Base-by-base conservation (phyloP, 2,797 vertebrate genomes). In the Corythornis leucogaster region DNA sequence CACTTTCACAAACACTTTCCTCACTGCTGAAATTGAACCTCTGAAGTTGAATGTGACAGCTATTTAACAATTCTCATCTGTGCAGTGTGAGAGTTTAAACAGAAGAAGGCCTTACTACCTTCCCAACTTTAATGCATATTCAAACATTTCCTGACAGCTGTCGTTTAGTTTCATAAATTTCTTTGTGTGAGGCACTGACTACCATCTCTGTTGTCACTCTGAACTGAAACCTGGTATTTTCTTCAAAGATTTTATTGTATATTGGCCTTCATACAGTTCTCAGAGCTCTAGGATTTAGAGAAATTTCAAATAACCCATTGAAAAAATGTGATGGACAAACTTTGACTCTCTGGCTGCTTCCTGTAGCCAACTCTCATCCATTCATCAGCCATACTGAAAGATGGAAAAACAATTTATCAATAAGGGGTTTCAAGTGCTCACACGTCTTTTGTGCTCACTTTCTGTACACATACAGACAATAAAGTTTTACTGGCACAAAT, bases 41-140 rank as follows among this genome's bases (percentile, higher is more conserved):
- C 54, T 16, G 33, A 51, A 77, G 71, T 25, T 80, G 68, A 82
- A 87, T 33, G 58, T 66, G 54, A 73, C 71, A 91, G 75, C 71
- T 93, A 35, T 69, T 93, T 93, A 85, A 85, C 80, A 90, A 66
- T 85, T 91, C 69, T 92, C 40, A 42, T 80, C 83, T 78, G 66
- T 53, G 46, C 50, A 70, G 62, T 7, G 50, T 77, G 91, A 94
- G 77, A 85, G 45, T 93, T 96, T 87, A 85, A 96, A 93, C 85
- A 92, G 80, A 67, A 87, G 83, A 59, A 81, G 77, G 62, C 75
- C 83, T 89, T 89, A 79, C 33, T 74, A 22, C 57, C 80, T 88
- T 38, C 64, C 33, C 25, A 58, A 45, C 19, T 87, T 92, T 61
- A 57, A 87, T 85, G 17, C 61, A 87, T 92, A 93, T 93, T 90